Evolutionary conservation across 2,113 vertebrate species (phyloP), one percentile per base, ranked within the genome.

Genomic region (Hippocampus abdominalis): DNA sequence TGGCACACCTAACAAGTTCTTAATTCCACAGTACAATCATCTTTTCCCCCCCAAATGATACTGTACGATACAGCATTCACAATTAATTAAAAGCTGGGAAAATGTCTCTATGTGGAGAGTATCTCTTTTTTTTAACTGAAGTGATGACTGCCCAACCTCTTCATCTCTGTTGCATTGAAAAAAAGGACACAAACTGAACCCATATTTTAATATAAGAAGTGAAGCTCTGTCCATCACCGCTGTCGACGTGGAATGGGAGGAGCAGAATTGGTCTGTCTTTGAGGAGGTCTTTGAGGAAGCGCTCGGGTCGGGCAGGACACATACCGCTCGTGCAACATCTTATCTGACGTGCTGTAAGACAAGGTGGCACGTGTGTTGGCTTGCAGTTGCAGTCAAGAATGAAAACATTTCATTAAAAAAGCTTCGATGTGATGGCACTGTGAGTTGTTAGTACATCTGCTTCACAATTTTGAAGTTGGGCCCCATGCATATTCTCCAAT

Each of bases 301-400:
- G 78, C 75, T 77, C 88, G 87, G 1, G 79, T 76, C 0, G 91
- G 91, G 71, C 68, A 86, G 46, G 88, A 75, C 27, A 88, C 77
- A 77, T 93, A 93, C 36, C 90, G 90, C 65, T 93, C 92, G 0
- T 87, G 11, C 23, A 36, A 18, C 57, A 39, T 64, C n/a, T 73
- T 84, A 18, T 91, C 91, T 25, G 83, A 77, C 27, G 69, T 46
- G 82, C 92, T 93, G 66, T 2, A 23, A 71, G 23, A 84, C 59
- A 80, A 6, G 77, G 2, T 57, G 23, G 23, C 12, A 57, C 13
- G 11, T 59, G 56, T 18, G 12, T 64, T 64, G 15, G 12, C 12
- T 27, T 20, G 15, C 5, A 2, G 16, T 18, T 29, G 16, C 18
- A 60, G 6, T 18, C 57, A 60, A 60, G 57, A 60, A 18, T 32